Evolutionary conservation across 2,113 vertebrate genomes (phyloP), one percentile per base, ranked within the genome.

Genomic region (Phrynosoma platyrhinos): DNA sequence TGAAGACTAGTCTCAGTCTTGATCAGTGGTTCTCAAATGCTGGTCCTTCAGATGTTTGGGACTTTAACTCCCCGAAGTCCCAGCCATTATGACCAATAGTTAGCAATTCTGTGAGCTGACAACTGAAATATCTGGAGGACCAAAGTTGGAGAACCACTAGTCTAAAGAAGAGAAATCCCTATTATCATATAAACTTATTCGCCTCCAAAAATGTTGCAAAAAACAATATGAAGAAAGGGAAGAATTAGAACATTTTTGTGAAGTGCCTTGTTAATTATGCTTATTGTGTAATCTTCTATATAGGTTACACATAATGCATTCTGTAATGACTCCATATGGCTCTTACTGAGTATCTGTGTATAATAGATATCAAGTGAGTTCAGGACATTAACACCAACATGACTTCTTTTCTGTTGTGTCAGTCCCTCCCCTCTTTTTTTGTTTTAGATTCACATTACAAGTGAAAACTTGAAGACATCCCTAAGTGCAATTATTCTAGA

Each of bases 401-500:
- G 40, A 77, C 72, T 74, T 32, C 30, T 18, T 78, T 79, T 78
- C 62, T 53, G 30, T 86, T 79, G 18, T 52, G 75, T 2, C 9
- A 47, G 36, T 36, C 32, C 7, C 13, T 53, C 78, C 23, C 13
- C n/a, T 72, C 79, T 53, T 72, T 5, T 47, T n/a, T 4, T 52
- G 36, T 53, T 16, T 42, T 47, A 53, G 71, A 82, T 32, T 18
- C 21, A 64, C 58, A 64, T 42, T 85, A 77, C 71, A 83, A 58
- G 58, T 42, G 64, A 68, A 55, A 77, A 69, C 25, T 68, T 87
- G 36, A 42, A n/a, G 32, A n/a, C 40, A 83, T 13, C 55, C 25
- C 36, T 87, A 68, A 78, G 76, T 77, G 79, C 72, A 77, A 69
- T 84, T 89, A 58, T 62, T 78, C 80, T 77, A 52, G 42, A 77